A percentile compares a stretch with the other conserved stretches of the same genome.
These are phyloP conservation scores for Dryobotodes eremita DNA, from an alignment of 2,888 invertebrate species.

Conservation along the genomic window DNA sequence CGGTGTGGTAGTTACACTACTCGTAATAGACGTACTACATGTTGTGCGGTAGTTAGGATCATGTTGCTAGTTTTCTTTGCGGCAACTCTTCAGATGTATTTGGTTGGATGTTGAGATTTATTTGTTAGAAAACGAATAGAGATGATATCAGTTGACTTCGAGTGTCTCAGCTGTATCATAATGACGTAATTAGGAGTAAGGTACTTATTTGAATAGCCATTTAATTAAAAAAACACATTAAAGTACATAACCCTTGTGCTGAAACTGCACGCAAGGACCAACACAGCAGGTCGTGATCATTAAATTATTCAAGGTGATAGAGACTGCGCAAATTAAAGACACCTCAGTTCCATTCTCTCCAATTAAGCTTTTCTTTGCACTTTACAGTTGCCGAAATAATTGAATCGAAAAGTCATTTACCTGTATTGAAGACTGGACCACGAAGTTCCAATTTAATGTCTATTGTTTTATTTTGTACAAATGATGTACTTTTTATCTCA, in stretches of 20 bases:
- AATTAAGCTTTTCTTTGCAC: conserved; percentile 44
- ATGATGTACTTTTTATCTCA: background rate
- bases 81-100: background rate
- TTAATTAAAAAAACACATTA: background rate
- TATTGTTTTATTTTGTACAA: conserved; percentile 9
- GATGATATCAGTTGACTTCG: background rate
- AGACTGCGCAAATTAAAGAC: conserved; percentile 34
- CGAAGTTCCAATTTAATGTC: conserved; percentile 1
- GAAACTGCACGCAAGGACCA: background rate
- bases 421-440: conserved; percentile 1
- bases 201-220: background rate
- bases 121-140: conserved; percentile 6
- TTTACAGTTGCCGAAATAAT: conserved; percentile 36
- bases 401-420: conserved; percentile 35
- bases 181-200: background rate
- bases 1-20: background rate
- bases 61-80: conserved; percentile 3
- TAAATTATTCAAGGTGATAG: conserved; percentile 32
- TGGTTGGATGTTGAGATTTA: background rate
- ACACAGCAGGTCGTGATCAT: background rate
- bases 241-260: background rate
- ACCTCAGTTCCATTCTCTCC: conserved; percentile 29
- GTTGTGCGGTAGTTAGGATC: conserved; percentile 1
- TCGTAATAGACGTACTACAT: background rate
- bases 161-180: background rate